Conservation (phyloP, 2,797 vertebrate genomes). For the Takifugu rubripes region DNA sequence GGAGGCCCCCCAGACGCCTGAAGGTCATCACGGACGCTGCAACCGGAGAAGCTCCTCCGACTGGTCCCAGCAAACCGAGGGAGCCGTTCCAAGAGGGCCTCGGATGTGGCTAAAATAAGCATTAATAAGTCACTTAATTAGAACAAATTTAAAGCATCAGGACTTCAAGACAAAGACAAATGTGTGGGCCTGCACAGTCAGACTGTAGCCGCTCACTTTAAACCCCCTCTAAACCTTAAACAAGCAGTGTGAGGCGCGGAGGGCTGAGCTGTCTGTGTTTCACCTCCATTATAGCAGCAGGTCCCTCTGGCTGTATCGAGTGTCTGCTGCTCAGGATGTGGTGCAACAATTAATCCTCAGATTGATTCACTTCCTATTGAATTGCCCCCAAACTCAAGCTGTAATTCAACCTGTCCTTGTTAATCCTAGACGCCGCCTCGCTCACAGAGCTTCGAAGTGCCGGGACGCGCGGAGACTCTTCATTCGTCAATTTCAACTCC, state of each 20-base stretch:
- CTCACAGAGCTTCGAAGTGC: slow-evolving; percentile 46
- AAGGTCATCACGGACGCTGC: too few species aligned
- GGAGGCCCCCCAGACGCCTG: too few species aligned
- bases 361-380: slow-evolving; percentile 84
- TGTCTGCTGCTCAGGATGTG: slow-evolving; percentile 80
- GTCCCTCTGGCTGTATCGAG: slow-evolving; percentile 74
- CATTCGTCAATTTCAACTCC: slow-evolving; percentile 30
- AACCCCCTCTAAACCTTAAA: background rate
- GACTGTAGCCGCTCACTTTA: too few species aligned
- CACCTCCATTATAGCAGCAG: slow-evolving; percentile 60
- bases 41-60: too few species aligned
- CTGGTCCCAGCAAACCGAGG: too few species aligned
- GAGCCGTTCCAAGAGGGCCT: too few species aligned
- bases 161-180: too few species aligned
- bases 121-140: too few species aligned
- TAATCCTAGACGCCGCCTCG: slow-evolving; percentile 63
- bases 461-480: slow-evolving; percentile 30
- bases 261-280: slow-evolving; percentile 68
- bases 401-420: slow-evolving; percentile 76
- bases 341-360: slow-evolving; percentile 82
- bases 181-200: too few species aligned
- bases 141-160: too few species aligned
- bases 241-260: slow-evolving; percentile 25
- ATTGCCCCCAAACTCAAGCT: slow-evolving; percentile 75
- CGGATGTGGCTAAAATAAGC: too few species aligned